Conservation (phyloP, 1,140 invertebrate species). For the Laupala kohalensis region DNA sequence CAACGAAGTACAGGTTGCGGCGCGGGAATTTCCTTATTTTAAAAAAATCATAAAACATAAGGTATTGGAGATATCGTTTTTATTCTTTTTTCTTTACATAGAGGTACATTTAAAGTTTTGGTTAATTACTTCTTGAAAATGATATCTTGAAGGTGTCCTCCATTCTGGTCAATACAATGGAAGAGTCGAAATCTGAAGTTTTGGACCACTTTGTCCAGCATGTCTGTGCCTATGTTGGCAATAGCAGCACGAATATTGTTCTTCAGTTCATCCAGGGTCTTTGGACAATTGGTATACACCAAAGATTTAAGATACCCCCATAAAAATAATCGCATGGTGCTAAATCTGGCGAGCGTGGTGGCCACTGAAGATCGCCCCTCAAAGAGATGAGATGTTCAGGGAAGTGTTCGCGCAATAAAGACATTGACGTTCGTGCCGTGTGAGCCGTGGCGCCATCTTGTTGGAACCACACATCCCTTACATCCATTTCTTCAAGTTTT, state of each 20-base stretch:
- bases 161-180: conserved; percentile 8
- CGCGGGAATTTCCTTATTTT: conserved; percentile 8
- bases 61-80: conserved; percentile 6
- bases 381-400: too few species aligned
- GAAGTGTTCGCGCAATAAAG: too few species aligned
- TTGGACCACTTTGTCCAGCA: conserved; percentile 7
- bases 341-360: too few species aligned
- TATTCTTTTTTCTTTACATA: conserved; percentile 9
- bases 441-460: too few species aligned
- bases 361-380: too few species aligned
- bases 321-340: background rate
- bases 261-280: conserved; percentile 9
- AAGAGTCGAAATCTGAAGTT: conserved; percentile 9
- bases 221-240: conserved; percentile 7
- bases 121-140: conserved; percentile 8
- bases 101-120: conserved; percentile 10
- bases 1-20: conserved; percentile 7
- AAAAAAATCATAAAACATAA: conserved; percentile 4
- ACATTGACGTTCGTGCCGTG: too few species aligned
- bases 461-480: too few species aligned
- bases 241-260: conserved; percentile 12
- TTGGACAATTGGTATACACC: conserved; percentile 10
- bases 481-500: too few species aligned
- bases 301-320: conserved; percentile 7
- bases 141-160: conserved; percentile 10